These are phyloP conservation scores for Pelmatolapia mariae DNA, from an alignment of 2,113 vertebrate genomes.

Conservation along the genomic window DNA sequence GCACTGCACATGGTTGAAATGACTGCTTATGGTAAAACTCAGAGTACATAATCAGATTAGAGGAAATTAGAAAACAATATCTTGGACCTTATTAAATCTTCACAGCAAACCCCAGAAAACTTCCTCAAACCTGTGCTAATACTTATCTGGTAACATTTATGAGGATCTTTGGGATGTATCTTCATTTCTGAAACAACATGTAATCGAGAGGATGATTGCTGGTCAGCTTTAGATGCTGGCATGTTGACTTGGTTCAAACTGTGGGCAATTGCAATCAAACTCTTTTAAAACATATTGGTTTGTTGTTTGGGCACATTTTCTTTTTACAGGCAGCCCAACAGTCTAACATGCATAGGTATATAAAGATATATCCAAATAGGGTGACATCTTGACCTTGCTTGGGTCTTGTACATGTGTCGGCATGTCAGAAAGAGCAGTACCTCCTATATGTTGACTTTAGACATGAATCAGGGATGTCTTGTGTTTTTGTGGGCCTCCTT, in stretches of 20 bases:
- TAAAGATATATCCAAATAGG: background rate
- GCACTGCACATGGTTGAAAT: too few species aligned
- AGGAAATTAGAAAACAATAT: too few species aligned
- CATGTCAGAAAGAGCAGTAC: background rate
- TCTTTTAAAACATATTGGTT: background rate
- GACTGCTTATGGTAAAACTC: too few species aligned
- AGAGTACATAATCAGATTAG: too few species aligned
- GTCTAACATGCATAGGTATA: background rate
- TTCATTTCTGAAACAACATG: background rate
- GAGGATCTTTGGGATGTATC: background rate
- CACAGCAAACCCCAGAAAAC: too few species aligned
- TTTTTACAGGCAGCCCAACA: background rate
- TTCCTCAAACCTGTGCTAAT: too few species aligned
- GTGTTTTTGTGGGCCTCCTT: background rate
- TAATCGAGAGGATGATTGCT: background rate
- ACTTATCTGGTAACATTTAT: too few species aligned
- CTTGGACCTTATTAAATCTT: too few species aligned
- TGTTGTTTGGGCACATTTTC: background rate
- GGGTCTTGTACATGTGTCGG: background rate
- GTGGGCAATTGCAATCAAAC: background rate
- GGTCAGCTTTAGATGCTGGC: background rate
- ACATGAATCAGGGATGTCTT: background rate
- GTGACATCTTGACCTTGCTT: background rate
- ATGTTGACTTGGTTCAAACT: background rate
- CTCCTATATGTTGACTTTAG: background rate